Evolutionary conservation across 2,888 invertebrate genomes (phyloP).

Genomic region (Polyommatus icarus): DNA sequence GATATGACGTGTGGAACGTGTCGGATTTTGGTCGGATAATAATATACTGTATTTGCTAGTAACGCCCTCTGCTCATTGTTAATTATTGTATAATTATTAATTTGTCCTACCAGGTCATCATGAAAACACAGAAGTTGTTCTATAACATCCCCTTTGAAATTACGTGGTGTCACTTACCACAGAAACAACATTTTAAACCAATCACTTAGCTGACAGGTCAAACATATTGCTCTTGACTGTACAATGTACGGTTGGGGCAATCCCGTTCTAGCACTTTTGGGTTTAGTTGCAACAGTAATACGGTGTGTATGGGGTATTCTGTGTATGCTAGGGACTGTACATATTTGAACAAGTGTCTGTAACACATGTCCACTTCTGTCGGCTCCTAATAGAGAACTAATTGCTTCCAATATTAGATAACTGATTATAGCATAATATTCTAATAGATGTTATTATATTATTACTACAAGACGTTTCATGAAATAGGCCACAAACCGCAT

Average conservation of each 20-base stretch:
- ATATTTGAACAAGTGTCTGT: slow-evolving; percentile 9
- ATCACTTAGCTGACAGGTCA: slow-evolving; percentile 20
- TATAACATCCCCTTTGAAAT: neutral
- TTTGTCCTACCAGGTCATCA: no score
- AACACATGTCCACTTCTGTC: slow-evolving; percentile 11
- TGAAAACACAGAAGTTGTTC: neutral
- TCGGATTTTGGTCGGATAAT: no score
- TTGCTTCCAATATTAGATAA: neutral
- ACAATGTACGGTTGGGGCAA: neutral
- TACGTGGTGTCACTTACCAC: neutral
- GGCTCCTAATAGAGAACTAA: neutral
- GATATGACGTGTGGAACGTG: no score
- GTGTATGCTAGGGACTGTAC: neutral
- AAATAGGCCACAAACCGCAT: neutral
- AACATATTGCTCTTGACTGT: slow-evolving; percentile 13
- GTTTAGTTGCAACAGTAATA: neutral
- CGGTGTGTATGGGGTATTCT: neutral
- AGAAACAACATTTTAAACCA: slow-evolving; percentile 9
- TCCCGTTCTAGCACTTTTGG: neutral
- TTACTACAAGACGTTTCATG: no score
- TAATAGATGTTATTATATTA: neutral
- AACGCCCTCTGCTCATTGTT: no score
- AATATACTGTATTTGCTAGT: no score
- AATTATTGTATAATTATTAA: no score
- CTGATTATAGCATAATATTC: neutral